Evolutionary conservation across 2,113 vertebrate species (phyloP).

Genomic region (Proterorhinus semilunaris): DNA sequence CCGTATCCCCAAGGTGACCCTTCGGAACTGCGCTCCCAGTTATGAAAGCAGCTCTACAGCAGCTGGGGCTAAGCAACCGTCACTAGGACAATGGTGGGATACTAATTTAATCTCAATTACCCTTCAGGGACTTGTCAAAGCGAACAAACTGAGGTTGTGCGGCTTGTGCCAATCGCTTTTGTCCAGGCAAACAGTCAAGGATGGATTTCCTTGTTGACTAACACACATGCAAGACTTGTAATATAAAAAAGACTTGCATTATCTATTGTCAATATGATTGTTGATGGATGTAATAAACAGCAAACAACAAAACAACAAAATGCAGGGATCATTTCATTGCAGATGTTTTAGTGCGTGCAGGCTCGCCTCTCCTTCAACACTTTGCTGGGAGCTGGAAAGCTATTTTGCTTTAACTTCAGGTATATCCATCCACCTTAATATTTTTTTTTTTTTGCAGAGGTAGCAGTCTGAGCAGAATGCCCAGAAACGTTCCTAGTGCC

Average conservation of each 20-base stretch:
- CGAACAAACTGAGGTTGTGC: constrained; percentile 23
- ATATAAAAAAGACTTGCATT: not conserved
- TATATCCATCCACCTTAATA: too few relatives aligned
- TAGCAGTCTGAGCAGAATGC: too few relatives aligned
- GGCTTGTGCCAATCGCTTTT: constrained; percentile 12
- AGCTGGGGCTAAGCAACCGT: constrained; percentile 2
- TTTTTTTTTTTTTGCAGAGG: too few relatives aligned
- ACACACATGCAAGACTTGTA: constrained; percentile 2
- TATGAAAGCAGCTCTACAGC: constrained; percentile 15
- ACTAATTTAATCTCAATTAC: constrained; percentile 32
- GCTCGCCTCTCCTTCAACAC: too few relatives aligned
- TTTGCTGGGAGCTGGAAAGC: too few relatives aligned
- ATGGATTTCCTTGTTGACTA: constrained; percentile 11
- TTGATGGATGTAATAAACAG: too few relatives aligned
- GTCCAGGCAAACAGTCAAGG: constrained; percentile 4
- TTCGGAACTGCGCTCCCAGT: constrained; percentile 32
- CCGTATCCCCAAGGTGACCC: constrained; percentile 65
- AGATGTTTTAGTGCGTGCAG: too few relatives aligned
- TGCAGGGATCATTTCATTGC: too few relatives aligned
- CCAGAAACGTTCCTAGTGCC: too few relatives aligned
- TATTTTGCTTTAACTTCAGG: too few relatives aligned
- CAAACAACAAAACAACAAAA: too few relatives aligned
- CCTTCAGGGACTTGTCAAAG: constrained; percentile 25
- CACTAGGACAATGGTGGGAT: constrained; percentile 29
- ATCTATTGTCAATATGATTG: not conserved